A percentile compares a stretch with the other conserved stretches of the same genome.
Conservation (phyloP, 2,888 invertebrate species). For the Pammene aurita region DNA sequence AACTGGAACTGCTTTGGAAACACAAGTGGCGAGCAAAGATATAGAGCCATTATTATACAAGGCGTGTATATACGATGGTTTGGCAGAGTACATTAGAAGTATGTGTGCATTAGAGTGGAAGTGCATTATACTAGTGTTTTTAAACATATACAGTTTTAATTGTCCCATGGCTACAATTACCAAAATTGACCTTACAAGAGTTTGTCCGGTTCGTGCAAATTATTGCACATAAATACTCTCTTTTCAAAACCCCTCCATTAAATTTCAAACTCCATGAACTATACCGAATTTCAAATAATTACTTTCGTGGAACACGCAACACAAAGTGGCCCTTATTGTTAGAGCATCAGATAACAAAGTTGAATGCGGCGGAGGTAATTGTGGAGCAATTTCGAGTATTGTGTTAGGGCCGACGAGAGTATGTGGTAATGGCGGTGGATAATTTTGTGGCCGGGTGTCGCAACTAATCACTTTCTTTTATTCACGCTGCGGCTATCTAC, state of each 20-base stretch:
- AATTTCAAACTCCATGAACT: constrained; percentile 48
- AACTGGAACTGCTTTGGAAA: too few relatives aligned
- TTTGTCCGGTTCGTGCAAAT: constrained; percentile 24
- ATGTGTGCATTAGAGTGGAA: too few relatives aligned
- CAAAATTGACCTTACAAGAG: not conserved
- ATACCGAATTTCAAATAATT: constrained; percentile 52
- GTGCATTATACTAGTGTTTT: too few relatives aligned
- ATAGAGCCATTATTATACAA: too few relatives aligned
- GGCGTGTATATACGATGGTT: too few relatives aligned
- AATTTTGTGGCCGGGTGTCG: constrained; percentile 45
- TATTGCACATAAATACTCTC: constrained; percentile 44
- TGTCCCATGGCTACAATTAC: not conserved
- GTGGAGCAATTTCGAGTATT: constrained; percentile 50
- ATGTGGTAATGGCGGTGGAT: constrained; percentile 50
- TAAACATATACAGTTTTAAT: not conserved
- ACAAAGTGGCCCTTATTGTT: constrained; percentile 46
- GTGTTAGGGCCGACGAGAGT: constrained; percentile 48
- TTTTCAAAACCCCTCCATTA: constrained; percentile 47
- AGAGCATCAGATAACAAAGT: constrained; percentile 46
- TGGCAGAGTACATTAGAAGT: too few relatives aligned
- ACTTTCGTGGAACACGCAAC: constrained; percentile 46
- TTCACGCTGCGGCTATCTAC: constrained; percentile 18
- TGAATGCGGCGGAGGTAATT: constrained; percentile 42
- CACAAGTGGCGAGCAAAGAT: too few relatives aligned
- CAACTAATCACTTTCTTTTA: constrained; percentile 43